Conservation (phyloP, 2,888 invertebrate genomes). For the Deilephila porcellus region DNA sequence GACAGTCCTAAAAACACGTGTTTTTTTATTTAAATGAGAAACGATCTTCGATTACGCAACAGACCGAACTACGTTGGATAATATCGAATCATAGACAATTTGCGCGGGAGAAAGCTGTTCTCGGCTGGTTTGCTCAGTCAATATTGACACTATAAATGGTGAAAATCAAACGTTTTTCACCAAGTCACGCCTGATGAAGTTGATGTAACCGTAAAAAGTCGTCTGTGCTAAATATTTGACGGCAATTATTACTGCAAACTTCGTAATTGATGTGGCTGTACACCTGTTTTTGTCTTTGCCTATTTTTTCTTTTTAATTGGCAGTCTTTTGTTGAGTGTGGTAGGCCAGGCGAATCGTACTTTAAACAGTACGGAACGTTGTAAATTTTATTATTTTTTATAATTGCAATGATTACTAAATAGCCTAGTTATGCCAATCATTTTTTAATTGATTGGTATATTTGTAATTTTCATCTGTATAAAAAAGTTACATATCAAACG, state of each 20-base stretch:
- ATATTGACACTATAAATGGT: slow-evolving; percentile 24
- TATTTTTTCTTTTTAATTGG: not conserved
- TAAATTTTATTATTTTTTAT: too few relatives aligned
- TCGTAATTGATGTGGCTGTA: slow-evolving; percentile 6
- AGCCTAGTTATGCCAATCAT: too few relatives aligned
- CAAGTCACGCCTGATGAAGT: slow-evolving; percentile 2
- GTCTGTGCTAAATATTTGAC: slow-evolving; percentile 11
- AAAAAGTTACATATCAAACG: too few relatives aligned
- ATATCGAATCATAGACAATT: slow-evolving; percentile 26
- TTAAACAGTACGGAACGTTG: too few relatives aligned
- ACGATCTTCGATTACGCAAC: slow-evolving; percentile 14
- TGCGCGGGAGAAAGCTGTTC: slow-evolving; percentile 23
- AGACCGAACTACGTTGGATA: slow-evolving; percentile 20
- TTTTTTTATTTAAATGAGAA: slow-evolving; percentile 18
- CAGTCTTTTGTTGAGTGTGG: too few relatives aligned
- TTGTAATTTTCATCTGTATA: too few relatives aligned
- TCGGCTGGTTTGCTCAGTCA: slow-evolving; percentile 17
- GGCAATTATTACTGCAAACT: not conserved
- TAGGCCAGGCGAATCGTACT: too few relatives aligned
- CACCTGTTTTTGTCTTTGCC: not conserved
- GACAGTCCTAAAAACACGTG: not conserved
- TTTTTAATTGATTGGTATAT: too few relatives aligned
- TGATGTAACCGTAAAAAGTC: slow-evolving; percentile 15
- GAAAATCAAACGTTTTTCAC: slow-evolving; percentile 23
- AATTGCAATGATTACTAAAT: too few relatives aligned